A percentile compares a stretch with the other conserved stretches of the same genome.
These are phyloP conservation scores for Thelaira solivaga DNA, from an alignment of 2,888 invertebrate species.

Conservation along the genomic window DNA sequence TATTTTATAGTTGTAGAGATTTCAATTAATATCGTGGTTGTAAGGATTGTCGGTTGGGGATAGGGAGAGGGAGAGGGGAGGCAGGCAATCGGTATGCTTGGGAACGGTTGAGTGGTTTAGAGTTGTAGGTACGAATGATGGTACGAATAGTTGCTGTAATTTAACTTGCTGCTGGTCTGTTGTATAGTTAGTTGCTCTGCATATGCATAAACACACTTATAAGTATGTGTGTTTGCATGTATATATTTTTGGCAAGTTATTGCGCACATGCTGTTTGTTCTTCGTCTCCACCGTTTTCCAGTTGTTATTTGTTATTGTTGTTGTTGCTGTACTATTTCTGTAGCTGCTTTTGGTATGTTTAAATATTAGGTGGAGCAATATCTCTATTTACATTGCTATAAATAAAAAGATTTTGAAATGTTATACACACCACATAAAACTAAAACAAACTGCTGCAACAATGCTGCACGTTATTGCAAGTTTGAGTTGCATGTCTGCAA, in stretches of 20 bases:
- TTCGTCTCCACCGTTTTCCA: constrained; percentile 41
- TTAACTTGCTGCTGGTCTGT: not conserved
- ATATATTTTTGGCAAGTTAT: constrained; percentile 51
- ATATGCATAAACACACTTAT: constrained; percentile 5
- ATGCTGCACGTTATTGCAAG: constrained; percentile 20
- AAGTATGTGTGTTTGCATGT: not conserved
- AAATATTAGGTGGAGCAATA: constrained; percentile 60
- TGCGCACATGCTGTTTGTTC: constrained; percentile 53
- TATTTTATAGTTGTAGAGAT: constrained; percentile 47
- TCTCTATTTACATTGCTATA: constrained; percentile 52
- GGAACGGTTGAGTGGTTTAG: constrained; percentile 27
- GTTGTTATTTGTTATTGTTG: constrained; percentile 1
- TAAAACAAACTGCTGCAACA: constrained; percentile 27
- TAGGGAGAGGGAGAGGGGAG: no score
- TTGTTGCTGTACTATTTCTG: not conserved
- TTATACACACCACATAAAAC: constrained; percentile 45
- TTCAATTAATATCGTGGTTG: constrained; percentile 55
- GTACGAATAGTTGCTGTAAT: not conserved
- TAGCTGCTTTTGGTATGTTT: constrained; percentile 4
- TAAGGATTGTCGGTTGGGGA: not conserved
- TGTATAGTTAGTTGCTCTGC: no score
- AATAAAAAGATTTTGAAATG: constrained; percentile 54
- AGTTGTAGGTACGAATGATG: not conserved
- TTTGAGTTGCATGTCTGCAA: constrained; percentile 10
- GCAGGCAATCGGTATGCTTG: constrained; percentile 2